phyloP scores from a whole-genome alignment of 2,888 invertebrate genomes.

The Andrena trimmerana region DNA sequence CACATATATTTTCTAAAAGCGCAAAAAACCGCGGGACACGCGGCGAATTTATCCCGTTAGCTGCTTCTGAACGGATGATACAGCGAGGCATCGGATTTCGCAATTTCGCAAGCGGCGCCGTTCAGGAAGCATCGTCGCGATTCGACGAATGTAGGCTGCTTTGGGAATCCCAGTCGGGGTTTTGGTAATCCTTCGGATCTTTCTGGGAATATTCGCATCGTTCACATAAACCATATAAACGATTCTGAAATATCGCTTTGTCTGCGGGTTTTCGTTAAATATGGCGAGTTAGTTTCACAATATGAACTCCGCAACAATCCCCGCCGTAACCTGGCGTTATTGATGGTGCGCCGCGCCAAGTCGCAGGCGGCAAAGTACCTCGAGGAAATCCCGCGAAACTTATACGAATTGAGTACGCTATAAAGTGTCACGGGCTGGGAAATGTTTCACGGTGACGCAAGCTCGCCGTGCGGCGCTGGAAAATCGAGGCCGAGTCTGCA shows the following conservation, averaged over 20 bases:
- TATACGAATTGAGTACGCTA: slow-evolving; percentile 52
- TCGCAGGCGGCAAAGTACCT: slow-evolving; percentile 43
- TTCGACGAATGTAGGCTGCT: background rate
- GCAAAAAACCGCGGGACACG: slow-evolving; percentile 32
- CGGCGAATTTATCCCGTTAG: slow-evolving; percentile 30
- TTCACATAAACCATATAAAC: background rate
- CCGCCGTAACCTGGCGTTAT: background rate
- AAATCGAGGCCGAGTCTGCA: slow-evolving; percentile 70
- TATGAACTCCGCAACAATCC: background rate
- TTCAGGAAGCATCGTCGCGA: background rate
- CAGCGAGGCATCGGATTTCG: slow-evolving; percentile 1
- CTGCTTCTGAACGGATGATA: background rate
- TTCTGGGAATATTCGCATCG: no score
- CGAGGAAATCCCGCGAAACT: slow-evolving; percentile 55
- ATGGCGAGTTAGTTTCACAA: background rate
- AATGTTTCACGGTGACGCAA: slow-evolving; percentile 55
- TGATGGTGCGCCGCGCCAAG: slow-evolving; percentile 9
- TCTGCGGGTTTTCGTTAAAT: background rate
- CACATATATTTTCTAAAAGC: slow-evolving; percentile 22
- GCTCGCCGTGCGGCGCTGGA: slow-evolving; percentile 58
- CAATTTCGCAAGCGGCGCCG: background rate
- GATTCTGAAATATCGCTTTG: background rate
- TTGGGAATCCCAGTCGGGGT: background rate
- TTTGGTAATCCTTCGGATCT: background rate
- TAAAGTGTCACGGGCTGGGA: slow-evolving; percentile 57